Evolutionary conservation across 2,113 vertebrate species (phyloP), one percentile per base, ranked within the genome.

Genomic region (Poicephalus meyeri): DNA sequence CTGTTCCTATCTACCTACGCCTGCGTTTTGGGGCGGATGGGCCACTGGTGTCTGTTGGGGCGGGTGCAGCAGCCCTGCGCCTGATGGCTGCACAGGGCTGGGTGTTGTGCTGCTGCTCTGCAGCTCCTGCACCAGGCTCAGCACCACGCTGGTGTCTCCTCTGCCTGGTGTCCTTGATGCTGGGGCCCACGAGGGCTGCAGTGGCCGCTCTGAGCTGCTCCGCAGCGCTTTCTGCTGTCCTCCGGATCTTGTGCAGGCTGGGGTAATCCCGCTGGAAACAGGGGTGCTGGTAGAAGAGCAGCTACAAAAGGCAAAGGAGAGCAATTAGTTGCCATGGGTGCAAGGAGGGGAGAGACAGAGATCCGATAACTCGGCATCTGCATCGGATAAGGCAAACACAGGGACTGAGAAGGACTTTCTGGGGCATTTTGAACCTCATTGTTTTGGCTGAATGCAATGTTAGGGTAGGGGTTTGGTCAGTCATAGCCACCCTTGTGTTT

Each of bases 231-330:
- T 13, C 5, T 55, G 53, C 53, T 31, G 11, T 33, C 11, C 53
- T 55, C 29, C 4, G 37, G 37, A 55, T 12, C 31, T 55, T 55
- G 53, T 55, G 31, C 18, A 55, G 53, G 53, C 33, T 33, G 53
- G 53, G 53, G 18, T 1, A 55, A 1, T 55, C 53, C 11, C 13
- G 7, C 39, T 1, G 0, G 20, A 53, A n/a, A n/a, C 41, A 14
- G 19, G 29, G 39, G 3, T 5, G 53, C n/a, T 2, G 8, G 18
- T 61, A 89, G 46, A 89, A 77, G 10, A 69, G 63, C 53, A 89
- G 71, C 63, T 76, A n/a, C 28, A 61, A 69, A 82, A 69, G 16
- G 53, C 63, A 69, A 55, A 69, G 63, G 13, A 16, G 58, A 39
- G 42, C 29, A 72, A 46, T 46, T 52, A 33, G 31, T 47, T n/a